Evolutionary conservation across 2,113 vertebrate genomes (phyloP), one percentile per base, ranked within the genome.

Genomic region (Rhagologus leucostigma): DNA sequence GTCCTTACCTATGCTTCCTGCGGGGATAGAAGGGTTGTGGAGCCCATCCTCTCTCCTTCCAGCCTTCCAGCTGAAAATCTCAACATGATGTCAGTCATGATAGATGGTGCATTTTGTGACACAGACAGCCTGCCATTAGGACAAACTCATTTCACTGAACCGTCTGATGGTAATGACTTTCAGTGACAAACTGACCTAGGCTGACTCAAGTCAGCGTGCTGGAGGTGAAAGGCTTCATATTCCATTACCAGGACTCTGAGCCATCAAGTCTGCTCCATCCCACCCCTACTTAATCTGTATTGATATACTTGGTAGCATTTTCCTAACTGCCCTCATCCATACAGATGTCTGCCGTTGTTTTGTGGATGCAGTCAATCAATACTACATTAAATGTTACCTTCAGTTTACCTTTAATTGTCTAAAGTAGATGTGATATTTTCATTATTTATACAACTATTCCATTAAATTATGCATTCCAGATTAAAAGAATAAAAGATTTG

Each of bases 341-440:
- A 97, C 35, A 92, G 91, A 94, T 93, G 90, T 91, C 96, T 88
- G 94, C 69, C 4, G 1, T 96, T 89, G 90, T 90, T 96, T 93
- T 90, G 88, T 95, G 97, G 92, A 91, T 94, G 77, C 1, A 55
- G 83, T 94, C 92, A 94, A 90, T 97, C 97, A 97, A 97, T 97
- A 96, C 88, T 94, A 62, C 96, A 96, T 97, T 97, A 96, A 97
- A 96, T 75, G 89, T 92, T 97, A 85, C 90, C 80, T 96, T 95
- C 84, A 86, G 87, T 95, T 97, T 97, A 93, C 80, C 77, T 74
- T 95, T 94, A 97, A 97, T 95, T 97, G 95, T 87, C 87, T 94
- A 93, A 96, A 96, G 93, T 96, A 97, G 83, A 94, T 82, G 53
- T 79, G 82, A 76, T 95, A 68, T 96, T 97, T 97, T 95, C 93